Percentiles rank a stretch among this genome's conserved stretches.
Evolutionary conservation across 37 sponge, comb jelly and placozoan genomes (phyloP).

Genomic region (Halichondria panicea): DNA sequence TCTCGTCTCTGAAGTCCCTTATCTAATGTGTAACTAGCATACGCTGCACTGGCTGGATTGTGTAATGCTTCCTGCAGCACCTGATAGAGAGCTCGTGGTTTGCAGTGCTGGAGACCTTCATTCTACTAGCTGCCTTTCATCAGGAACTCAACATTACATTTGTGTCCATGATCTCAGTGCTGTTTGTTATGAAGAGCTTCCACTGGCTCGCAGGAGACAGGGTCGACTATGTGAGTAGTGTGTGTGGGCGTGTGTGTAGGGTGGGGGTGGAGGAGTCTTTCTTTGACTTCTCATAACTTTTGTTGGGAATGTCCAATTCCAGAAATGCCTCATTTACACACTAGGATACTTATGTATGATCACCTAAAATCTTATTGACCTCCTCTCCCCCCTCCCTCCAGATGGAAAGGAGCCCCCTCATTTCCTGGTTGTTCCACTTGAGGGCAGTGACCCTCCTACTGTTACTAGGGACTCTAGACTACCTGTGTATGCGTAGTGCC

Average conservation of each 20-base stretch:
- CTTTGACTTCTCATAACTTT: too few relatives aligned
- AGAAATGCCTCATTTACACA: too few relatives aligned
- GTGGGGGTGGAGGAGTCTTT: too few relatives aligned
- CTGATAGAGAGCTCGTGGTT: constrained; percentile 92
- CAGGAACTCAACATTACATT: constrained; percentile 84
- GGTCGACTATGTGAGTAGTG: constrained; percentile 88
- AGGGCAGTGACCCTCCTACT: constrained; percentile 66
- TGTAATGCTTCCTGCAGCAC: too few relatives aligned
- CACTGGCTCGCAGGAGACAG: constrained; percentile 92
- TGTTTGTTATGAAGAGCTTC: constrained; percentile 89
- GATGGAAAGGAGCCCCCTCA: constrained; percentile 97
- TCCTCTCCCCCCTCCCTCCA: constrained; percentile 9
- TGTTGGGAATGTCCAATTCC: too few relatives aligned
- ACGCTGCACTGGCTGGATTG: too few relatives aligned
- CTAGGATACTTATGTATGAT: too few relatives aligned
- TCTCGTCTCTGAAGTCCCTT: too few relatives aligned
- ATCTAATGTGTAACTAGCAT: too few relatives aligned
- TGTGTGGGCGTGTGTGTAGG: not conserved
- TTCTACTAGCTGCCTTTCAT: constrained; percentile 93
- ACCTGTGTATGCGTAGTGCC: constrained; percentile 35
- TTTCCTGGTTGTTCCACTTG: constrained; percentile 83
- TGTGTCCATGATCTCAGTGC: constrained; percentile 75
- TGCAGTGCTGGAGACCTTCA: constrained; percentile 93
- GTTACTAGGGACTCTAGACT: constrained; percentile 53
- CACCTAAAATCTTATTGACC: too few relatives aligned